Base-by-base conservation (phyloP, 2,113 vertebrate genomes). In the Taurulus bubalis region DNA sequence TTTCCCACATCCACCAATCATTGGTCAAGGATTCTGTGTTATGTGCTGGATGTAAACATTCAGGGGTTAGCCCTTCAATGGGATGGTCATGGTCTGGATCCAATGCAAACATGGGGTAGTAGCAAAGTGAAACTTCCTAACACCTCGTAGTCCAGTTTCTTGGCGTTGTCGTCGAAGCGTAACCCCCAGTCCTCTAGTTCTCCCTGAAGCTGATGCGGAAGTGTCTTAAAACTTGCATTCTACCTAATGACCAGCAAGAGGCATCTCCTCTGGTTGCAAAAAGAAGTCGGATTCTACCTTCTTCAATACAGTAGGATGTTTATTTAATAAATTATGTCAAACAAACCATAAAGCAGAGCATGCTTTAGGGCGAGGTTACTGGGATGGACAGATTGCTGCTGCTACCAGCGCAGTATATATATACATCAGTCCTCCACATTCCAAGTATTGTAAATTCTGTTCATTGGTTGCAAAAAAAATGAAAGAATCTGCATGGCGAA, bases 11-110 rank as follows among this genome's bases (percentile, higher is more conserved):
- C 76, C 18, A 24, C 36, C 62, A 34, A 34, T 58, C 49, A 18
- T 30, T 22, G 8, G 2, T 53, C 47, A 22, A 38, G 45, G 28
- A 38, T 32, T 40, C 6, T 9, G 32, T 20, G 26, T 30, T 11
- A 32, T 63, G 32, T 59, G 56, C 4, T 18, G 20, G 20, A 72
- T 34, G 72, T 72, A 49, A 56, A 69, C n/a, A 40, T 8, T 75
- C 16, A 42, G 36, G 56, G 45, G 47, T 81, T 59, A 77, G 32
- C 68, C 28, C 51, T 70, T 20, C 11, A 7, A 38, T 71, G 59
- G 40, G 9, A 66, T 70, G 56, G 30, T 9, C 0, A 1, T 20
- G 45, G 24, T 15, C 63, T 68, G 45, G n/a, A 40, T 24, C 5
- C 18, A 67, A 18, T 5, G 62, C 30, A 77, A 80, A 80, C 20